A percentile compares a stretch with the other conserved stretches of the same genome.
These are phyloP conservation scores for Phthorimaea operculella DNA, from an alignment of 1,140 invertebrate genomes.

Conservation along the genomic window DNA sequence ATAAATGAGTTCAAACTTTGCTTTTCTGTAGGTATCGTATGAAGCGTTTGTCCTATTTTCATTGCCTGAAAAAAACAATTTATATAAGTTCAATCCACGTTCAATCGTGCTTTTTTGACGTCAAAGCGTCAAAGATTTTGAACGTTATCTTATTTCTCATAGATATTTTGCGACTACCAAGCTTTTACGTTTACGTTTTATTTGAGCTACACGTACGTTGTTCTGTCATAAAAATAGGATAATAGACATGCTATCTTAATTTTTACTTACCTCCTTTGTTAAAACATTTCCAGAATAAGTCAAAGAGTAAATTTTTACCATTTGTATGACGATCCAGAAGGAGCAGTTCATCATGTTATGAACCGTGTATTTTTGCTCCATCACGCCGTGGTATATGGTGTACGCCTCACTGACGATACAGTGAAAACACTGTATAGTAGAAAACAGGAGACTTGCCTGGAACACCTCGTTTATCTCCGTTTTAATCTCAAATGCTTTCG, in stretches of 20 bases:
- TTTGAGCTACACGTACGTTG: neutral
- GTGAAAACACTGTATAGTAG: neutral
- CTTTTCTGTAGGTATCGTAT: conserved; percentile 38
- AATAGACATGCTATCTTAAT: no score
- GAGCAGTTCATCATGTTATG: neutral
- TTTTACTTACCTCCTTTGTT: neutral
- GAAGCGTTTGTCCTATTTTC: conserved; percentile 33
- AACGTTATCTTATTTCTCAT: no score
- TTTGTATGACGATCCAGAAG: neutral
- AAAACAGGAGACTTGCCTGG: neutral
- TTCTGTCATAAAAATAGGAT: neutral
- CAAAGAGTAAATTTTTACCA: neutral
- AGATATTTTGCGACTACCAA: no score
- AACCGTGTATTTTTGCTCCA: neutral
- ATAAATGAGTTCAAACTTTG: conserved; percentile 32
- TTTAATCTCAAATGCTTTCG: neutral
- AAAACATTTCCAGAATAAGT: neutral
- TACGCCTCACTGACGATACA: neutral
- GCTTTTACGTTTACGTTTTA: no score
- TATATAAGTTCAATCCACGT: no score
- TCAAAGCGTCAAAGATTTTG: no score
- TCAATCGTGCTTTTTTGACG: no score
- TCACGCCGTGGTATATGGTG: neutral
- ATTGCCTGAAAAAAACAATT: conserved; percentile 27
- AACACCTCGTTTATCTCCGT: neutral